Conservation (phyloP, 2,797 vertebrate species). For the Xenops minutus region DNA sequence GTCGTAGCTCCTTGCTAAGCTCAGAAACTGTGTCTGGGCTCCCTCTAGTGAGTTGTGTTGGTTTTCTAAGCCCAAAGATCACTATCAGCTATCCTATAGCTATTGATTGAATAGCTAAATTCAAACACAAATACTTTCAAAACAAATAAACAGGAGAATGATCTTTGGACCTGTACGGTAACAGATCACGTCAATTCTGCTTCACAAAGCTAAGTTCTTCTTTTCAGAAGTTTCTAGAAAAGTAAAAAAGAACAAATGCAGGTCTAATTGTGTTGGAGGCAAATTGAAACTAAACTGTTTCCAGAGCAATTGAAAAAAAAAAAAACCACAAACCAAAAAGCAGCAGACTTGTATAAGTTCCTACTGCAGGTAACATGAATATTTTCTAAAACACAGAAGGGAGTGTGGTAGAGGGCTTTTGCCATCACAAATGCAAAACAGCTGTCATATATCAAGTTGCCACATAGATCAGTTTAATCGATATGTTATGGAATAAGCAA, state of each 20-base stretch:
- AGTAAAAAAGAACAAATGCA: not conserved
- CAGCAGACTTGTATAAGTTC: not conserved
- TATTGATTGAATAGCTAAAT: not conserved
- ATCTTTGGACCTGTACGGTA: not conserved
- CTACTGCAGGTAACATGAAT: not conserved
- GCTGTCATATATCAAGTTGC: not conserved
- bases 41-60: conserved; percentile 25
- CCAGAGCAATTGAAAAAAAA: not conserved
- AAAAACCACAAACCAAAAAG: not conserved
- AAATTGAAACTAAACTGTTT: not conserved
- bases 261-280: not conserved
- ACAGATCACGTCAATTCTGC: not conserved
- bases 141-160: not conserved
- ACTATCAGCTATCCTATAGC: rapidly evolving
- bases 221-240: not conserved
- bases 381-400: not conserved
- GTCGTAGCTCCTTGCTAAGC: rapidly evolving
- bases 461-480: not conserved
- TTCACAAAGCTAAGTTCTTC: not conserved
- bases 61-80: not conserved
- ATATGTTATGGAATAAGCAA: not conserved
- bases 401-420: not conserved
- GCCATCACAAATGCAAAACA: not conserved
- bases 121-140: not conserved
- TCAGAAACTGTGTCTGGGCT: conserved; percentile 2